phyloP scores from a whole-genome alignment of 2,888 invertebrate genomes.

The Ethmia dodecea region DNA sequence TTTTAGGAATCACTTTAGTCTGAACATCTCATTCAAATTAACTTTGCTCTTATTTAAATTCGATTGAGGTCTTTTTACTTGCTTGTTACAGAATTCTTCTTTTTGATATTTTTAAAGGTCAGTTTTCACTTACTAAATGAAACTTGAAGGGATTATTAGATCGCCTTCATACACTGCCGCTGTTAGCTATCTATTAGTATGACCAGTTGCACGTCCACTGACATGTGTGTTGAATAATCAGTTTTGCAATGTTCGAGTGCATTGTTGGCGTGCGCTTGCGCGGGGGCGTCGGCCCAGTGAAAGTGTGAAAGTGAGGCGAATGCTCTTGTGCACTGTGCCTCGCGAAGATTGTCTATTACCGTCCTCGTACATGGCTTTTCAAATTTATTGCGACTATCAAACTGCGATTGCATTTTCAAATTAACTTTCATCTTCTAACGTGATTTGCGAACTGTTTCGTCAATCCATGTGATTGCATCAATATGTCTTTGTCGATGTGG shows the following conservation, averaged over 20 bases:
- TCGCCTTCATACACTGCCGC: no score
- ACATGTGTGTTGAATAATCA: conserved; percentile 56
- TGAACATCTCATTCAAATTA: conserved; percentile 33
- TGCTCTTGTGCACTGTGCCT: conserved; percentile 36
- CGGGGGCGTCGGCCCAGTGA: conserved; percentile 72
- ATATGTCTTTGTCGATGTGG: no score
- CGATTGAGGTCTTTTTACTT: conserved; percentile 38
- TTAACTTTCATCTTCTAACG: no score
- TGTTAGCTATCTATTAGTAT: conserved; percentile 13
- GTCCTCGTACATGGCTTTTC: conserved; percentile 21
- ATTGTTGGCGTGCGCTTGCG: conserved; percentile 34
- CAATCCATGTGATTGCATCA: no score
- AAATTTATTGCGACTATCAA: conserved; percentile 29
- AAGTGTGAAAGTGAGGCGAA: conserved; percentile 77
- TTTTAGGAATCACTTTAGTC: conserved; percentile 31
- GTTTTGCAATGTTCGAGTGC: conserved; percentile 53
- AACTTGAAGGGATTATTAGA: no score
- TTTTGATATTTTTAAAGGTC: neutral
- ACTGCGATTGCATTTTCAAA: no score
- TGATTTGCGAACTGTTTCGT: no score
- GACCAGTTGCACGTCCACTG: conserved; percentile 7
- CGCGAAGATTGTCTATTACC: conserved; percentile 17
- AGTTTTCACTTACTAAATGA: no score
- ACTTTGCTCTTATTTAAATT: conserved; percentile 44
- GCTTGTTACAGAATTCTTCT: conserved; percentile 29